These are phyloP conservation scores for Drosophila sproati DNA, from an alignment of 1,140 invertebrate genomes.

Conservation along the genomic window DNA sequence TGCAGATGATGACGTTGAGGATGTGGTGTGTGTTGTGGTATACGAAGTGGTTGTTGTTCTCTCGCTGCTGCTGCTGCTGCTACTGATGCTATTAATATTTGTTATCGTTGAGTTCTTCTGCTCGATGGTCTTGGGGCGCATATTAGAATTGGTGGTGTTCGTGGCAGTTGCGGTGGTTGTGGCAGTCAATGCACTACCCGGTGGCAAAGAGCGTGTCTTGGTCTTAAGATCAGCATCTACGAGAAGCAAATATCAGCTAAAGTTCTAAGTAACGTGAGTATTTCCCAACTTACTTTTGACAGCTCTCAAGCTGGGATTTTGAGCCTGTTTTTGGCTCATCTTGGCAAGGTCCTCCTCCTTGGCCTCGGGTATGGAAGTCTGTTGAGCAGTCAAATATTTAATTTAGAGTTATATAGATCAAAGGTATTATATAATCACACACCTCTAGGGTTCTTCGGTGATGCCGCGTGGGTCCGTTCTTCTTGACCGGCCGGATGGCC, in stretches of 20 bases:
- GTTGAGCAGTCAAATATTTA: constrained; percentile 82
- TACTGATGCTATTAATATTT: constrained; percentile 19
- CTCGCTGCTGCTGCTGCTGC: constrained; percentile 19
- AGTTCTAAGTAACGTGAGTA: too few species aligned
- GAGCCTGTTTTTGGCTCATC: constrained; percentile 26
- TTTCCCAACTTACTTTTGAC: constrained; percentile 50
- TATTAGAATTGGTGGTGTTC: constrained; percentile 23
- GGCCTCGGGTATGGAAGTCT: constrained; percentile 89
- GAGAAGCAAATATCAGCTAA: not conserved
- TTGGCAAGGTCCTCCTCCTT: constrained; percentile 87
- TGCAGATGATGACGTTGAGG: constrained; percentile 39
- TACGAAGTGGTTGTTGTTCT: constrained; percentile 1
- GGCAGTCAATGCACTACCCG: constrained; percentile 84
- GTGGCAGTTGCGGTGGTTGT: constrained; percentile 21
- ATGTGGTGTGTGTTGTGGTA: constrained; percentile 14
- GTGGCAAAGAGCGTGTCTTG: constrained; percentile 89
- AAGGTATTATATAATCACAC: constrained; percentile 14
- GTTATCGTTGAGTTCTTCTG: constrained; percentile 40
- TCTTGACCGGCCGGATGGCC: constrained; percentile 90
- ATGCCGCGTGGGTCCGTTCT: constrained; percentile 89
- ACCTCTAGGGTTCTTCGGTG: constrained; percentile 87
- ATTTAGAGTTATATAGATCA: not conserved
- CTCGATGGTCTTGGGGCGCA: constrained; percentile 50
- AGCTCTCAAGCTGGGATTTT: constrained; percentile 83
- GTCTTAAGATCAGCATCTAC: constrained; percentile 84